Percentiles rank a stretch among this genome's conserved stretches.
These are phyloP conservation scores for Telenomus remus DNA, from an alignment of 1,140 invertebrate genomes.

Conservation along the genomic window DNA sequence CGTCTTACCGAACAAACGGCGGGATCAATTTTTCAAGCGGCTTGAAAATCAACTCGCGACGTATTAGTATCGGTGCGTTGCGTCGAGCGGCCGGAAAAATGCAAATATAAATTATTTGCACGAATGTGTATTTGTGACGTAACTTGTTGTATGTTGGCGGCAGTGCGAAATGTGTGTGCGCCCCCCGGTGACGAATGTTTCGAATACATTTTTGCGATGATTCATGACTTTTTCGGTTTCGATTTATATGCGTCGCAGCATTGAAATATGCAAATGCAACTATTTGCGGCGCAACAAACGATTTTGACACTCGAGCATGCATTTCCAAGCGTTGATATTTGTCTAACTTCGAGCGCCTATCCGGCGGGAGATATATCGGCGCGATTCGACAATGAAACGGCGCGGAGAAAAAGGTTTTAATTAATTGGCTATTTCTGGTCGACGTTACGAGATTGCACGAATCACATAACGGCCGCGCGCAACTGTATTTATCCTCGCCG, in stretches of 20 bases:
- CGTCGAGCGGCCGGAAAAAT: too few relatives aligned
- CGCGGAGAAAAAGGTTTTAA: constrained; percentile 34
- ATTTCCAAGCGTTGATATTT: constrained; percentile 52
- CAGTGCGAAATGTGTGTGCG: too few relatives aligned
- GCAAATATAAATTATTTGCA: too few relatives aligned
- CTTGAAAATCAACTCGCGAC: background rate
- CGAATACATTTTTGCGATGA: constrained; percentile 44
- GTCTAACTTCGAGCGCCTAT: constrained; percentile 43
- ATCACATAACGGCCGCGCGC: constrained; percentile 28
- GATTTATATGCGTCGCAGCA: constrained; percentile 45
- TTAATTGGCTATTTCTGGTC: constrained; percentile 42
- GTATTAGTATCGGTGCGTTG: too few relatives aligned
- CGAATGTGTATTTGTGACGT: too few relatives aligned
- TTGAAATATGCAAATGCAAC: constrained; percentile 51
- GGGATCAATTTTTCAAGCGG: constrained; percentile 14
- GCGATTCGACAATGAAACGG: constrained; percentile 31
- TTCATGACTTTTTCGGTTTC: constrained; percentile 40
- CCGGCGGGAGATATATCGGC: constrained; percentile 31
- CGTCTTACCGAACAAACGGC: constrained; percentile 9
- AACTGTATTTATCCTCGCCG: constrained; percentile 29
- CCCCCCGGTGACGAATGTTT: constrained; percentile 2
- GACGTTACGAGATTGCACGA: constrained; percentile 21
- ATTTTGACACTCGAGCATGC: constrained; percentile 43
- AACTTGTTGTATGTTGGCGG: too few relatives aligned
- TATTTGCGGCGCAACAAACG: constrained; percentile 48